Evolutionary conservation across 2,797 vertebrate species (phyloP), one percentile per base, ranked within the genome.

Genomic region (Siniperca scherzeri): DNA sequence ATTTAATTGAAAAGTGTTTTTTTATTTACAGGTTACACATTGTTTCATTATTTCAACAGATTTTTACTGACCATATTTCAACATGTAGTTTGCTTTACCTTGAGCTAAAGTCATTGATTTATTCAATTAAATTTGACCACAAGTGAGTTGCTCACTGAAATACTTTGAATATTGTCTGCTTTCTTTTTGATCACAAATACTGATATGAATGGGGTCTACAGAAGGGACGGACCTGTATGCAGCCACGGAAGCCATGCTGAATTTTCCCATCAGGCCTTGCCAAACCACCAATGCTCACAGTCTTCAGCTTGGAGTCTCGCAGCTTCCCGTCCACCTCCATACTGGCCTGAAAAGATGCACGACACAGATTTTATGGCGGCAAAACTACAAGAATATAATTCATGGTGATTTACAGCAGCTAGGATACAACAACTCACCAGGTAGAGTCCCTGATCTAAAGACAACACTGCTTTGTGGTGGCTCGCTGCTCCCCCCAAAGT

Each of bases 391-490:
- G 6, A 50, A 22, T 40, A 5, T 9, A 0, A 21, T 33, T 66
- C 1, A 53, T 0, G 5, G 1, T 42, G 11, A 55, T 38, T 52
- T n/a, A 21, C 9, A 73, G 14, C 1, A 3, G 30, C 21, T 3
- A 17, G 8, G 52, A 59, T 7, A 9, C 10, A 22, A 27, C 16
- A 16, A 55, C 87, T 81, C 87, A 98, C 97, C 96, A 94, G 93
- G 85, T 98, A 97, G 66, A 97, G 96, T 33, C 97, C 97, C 0
- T 98, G 97, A 88, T 99, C 97, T 0, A 98, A 88, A 52, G 96
- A 95, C 77, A 98, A 76, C 53, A 96, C 87, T 0, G 96, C 96
- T 55, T 95, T 94, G 83, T 96, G 92, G 77, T 61, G 83, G 40
- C 83, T 77, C 0, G 77, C 17, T 0, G 42, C 91, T 70, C 90